Evolutionary conservation across 2,797 vertebrate genomes (phyloP).

Genomic region (Mormyrus proboscirostris): DNA sequence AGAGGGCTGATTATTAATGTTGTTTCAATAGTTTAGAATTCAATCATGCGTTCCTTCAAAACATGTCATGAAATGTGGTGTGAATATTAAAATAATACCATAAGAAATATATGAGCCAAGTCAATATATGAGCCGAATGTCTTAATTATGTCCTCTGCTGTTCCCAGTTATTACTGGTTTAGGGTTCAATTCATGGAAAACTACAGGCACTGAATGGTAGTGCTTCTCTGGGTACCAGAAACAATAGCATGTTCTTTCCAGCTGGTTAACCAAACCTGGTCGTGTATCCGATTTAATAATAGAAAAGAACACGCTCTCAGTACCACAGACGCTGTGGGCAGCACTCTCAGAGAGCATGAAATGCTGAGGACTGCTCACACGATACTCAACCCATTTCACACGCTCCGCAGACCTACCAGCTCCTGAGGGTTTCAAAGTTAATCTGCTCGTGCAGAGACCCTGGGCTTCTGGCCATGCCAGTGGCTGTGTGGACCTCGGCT

Average conservation of each 20-base stretch:
- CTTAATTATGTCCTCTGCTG: not conserved
- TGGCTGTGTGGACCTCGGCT: not conserved
- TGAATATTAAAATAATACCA: not conserved
- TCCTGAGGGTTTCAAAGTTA: not conserved
- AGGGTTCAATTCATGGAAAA: not conserved
- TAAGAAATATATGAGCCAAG: not conserved
- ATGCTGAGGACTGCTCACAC: not conserved
- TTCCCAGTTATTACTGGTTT: not conserved
- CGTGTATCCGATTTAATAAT: not conserved
- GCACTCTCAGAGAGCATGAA: not conserved
- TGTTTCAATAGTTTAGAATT: not conserved
- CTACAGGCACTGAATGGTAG: not conserved
- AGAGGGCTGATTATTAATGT: constrained; percentile 4
- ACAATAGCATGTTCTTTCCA: not conserved
- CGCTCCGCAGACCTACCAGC: not conserved
- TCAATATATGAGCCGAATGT: not conserved
- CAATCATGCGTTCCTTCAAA: not conserved
- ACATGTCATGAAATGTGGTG: not conserved
- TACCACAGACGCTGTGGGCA: not conserved
- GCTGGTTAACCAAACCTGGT: not conserved
- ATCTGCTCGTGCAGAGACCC: not conserved
- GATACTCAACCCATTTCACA: not conserved
- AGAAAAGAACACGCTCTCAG: not conserved
- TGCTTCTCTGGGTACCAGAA: not conserved
- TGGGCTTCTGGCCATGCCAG: not conserved